Percentiles rank a stretch among this genome's conserved stretches.
phyloP scores from a whole-genome alignment of 2,888 invertebrate genomes.

The Macrosiphum euphorbiae region DNA sequence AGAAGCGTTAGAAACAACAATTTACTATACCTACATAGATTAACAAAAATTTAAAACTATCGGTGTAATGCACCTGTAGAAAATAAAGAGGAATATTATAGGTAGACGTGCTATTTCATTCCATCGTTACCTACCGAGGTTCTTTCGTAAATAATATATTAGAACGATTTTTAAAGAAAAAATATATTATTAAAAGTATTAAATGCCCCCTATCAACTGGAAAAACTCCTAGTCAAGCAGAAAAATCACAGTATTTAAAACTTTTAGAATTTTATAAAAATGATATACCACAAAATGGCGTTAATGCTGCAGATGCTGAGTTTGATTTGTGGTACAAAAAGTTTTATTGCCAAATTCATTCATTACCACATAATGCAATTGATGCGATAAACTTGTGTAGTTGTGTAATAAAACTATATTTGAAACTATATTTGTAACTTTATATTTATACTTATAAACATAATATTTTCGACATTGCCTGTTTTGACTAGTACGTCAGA shows the following conservation, averaged over 20 bases:
- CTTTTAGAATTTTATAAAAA: not conserved
- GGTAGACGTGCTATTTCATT: not conserved
- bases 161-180: not conserved
- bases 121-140: too few species aligned
- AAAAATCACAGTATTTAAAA: not conserved
- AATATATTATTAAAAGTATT: not conserved
- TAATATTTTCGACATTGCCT: too few species aligned
- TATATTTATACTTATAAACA: too few species aligned
- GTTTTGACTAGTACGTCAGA: too few species aligned
- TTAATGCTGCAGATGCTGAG: not conserved
- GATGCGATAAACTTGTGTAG: not conserved
- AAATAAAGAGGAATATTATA: not conserved
- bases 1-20: not conserved
- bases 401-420: too few species aligned
- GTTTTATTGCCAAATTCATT: too few species aligned
- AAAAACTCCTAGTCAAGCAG: not conserved
- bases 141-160: not conserved
- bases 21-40: not conserved
- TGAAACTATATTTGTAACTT: too few species aligned
- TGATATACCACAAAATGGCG: not conserved
- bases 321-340: too few species aligned
- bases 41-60: not conserved
- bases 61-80: not conserved
- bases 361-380: not conserved
- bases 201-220: not conserved